These are phyloP conservation scores for Solea senegalensis DNA, from an alignment of 2,113 vertebrate species.

Conservation along the genomic window DNA sequence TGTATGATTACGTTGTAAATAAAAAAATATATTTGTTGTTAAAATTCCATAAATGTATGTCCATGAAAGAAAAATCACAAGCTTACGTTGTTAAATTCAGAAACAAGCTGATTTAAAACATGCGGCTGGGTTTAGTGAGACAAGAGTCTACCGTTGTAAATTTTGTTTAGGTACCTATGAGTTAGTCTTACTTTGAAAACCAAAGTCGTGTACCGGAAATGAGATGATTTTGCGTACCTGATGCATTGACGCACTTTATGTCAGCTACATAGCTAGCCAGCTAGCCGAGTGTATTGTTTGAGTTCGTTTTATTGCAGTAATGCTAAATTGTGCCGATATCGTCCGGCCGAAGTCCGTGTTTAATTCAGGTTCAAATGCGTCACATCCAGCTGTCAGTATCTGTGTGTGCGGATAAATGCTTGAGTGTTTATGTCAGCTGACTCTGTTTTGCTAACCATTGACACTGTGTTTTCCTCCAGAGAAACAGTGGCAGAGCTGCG, in stretches of 20 bases:
- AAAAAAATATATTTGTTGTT: no score
- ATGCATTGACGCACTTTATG: not conserved
- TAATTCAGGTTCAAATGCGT: slow-evolving; percentile 9
- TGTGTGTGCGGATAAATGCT: not conserved
- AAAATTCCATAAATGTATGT: no score
- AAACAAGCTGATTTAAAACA: no score
- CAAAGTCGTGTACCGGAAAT: slow-evolving; percentile 29
- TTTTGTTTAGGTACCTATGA: not conserved
- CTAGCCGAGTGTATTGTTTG: not conserved
- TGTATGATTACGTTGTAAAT: no score
- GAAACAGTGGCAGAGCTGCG: slow-evolving; percentile 30
- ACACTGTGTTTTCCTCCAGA: slow-evolving; percentile 55
- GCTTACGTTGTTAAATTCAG: no score
- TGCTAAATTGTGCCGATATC: not conserved
- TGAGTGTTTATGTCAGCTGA: not conserved
- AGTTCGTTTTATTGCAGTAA: slow-evolving; percentile 54
- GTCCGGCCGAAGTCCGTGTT: slow-evolving; percentile 38
- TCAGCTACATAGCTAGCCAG: slow-evolving; percentile 40
- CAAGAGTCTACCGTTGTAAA: no score
- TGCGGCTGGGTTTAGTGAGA: no score
- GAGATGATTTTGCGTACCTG: accelerated
- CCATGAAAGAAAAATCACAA: no score
- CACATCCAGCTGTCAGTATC: not conserved
- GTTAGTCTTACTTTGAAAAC: slow-evolving; percentile 56
- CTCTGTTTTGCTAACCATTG: slow-evolving; percentile 22